Evolutionary conservation across 1,140 invertebrate genomes (phyloP).

Genomic region (Panagrolaimus sp.): DNA sequence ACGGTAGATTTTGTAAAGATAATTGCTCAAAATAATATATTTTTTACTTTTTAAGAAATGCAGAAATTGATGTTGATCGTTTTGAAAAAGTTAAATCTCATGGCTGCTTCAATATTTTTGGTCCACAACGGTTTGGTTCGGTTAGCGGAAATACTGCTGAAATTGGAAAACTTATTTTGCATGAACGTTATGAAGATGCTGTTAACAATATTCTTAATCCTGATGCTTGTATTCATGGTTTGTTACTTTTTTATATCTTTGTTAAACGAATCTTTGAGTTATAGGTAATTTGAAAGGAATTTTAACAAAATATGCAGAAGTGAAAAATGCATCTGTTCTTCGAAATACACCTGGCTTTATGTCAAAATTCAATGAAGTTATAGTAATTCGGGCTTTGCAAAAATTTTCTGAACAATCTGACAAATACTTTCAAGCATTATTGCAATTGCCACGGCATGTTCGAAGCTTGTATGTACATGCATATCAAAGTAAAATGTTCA

Average conservation of each 20-base stretch:
- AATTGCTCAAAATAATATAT: background rate
- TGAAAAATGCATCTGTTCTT: too few relatives aligned
- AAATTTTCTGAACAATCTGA: background rate
- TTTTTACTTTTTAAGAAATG: background rate
- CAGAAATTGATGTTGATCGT: background rate
- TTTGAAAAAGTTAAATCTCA: background rate
- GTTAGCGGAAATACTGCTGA: conserved; percentile 1
- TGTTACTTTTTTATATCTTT: too few relatives aligned
- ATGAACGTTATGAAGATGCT: background rate
- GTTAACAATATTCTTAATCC: background rate
- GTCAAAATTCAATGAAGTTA: too few relatives aligned
- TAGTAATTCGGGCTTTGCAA: background rate
- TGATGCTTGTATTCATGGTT: too few relatives aligned
- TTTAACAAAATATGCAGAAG: too few relatives aligned
- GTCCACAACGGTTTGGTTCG: background rate
- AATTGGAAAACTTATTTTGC: background rate
- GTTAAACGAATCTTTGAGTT: too few relatives aligned
- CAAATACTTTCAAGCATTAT: background rate
- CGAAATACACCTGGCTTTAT: too few relatives aligned
- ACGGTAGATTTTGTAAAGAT: background rate
- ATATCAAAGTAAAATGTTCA: background rate
- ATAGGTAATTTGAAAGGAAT: too few relatives aligned
- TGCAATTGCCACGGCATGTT: background rate
- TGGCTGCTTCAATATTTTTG: background rate
- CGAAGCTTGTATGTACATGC: conserved; percentile 11